Base-by-base conservation (phyloP, 2,797 vertebrate genomes). In the Luscinia luscinia region DNA sequence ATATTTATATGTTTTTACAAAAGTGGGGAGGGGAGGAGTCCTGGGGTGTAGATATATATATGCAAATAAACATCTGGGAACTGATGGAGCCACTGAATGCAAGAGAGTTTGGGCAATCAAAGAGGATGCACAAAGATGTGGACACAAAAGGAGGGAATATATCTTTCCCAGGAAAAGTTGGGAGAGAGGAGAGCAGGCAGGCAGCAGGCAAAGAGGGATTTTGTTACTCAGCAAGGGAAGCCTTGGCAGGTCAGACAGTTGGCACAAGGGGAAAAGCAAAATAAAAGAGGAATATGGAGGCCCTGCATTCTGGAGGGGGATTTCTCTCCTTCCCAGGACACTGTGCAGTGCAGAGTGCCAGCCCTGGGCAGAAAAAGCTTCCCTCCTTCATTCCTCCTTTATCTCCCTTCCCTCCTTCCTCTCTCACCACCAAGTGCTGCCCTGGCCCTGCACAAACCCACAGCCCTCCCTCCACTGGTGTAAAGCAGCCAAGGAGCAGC, bases 51-150 rank as follows among this genome's bases (percentile, higher is more conserved):
- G 61, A 77, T 58, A 61, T 87, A 34, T 67, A 59, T 57, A 94
- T 96, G 93, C 93, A 96, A 94, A 95, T 95, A 96, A 92, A 96
- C 90, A 96, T 92, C 93, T 96, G 95, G 92, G 82, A 74, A 87
- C 72, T 24, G 86, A 91, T 90, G 14, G 66, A 84, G 80, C 64
- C 78, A 58, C 48, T 90, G 68, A 94, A 89, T 72, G 69, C 36
- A 34, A 76, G 82, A 64, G 84, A 80, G 93, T 85, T 84, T 93
- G 70, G 84, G 79, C 75, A 92, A 87, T 72, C 87, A 87, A 61
- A 79, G 76, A 89, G 68, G 58, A 80, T 8, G 13, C 68, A 54
- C 63, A 48, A 63, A 81, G 49, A 83, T 74, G 64, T 92, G 75
- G 82, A 68, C 58, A 85, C 68, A 91, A 90, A 94, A 63, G 72